A percentile compares a stretch with the other conserved stretches of the same genome.
phyloP scores from a whole-genome alignment of 2,113 vertebrate species.

The Thamnaconus septentrionalis region DNA sequence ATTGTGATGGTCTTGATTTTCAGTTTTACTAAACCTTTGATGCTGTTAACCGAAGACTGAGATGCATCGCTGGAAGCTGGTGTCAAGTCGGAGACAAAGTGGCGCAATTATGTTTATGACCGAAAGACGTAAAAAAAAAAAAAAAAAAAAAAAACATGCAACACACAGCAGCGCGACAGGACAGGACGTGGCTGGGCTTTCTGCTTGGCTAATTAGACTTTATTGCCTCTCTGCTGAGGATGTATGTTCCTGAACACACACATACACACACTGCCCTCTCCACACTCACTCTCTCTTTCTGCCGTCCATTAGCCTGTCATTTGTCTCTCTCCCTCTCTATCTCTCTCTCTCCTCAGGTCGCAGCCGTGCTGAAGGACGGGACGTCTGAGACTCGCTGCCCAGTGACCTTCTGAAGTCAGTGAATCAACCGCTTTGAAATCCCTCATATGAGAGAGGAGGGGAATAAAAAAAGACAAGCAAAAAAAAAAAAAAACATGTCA shows the following conservation, averaged over 20 bases:
- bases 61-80: no score
- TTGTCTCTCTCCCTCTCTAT: slow-evolving; percentile 13
- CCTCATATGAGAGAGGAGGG: no score
- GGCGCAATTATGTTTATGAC: no score
- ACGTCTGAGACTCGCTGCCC: slow-evolving; percentile 16
- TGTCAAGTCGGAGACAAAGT: no score
- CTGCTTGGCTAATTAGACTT: slow-evolving; percentile 61
- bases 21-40: no score
- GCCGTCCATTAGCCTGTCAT: background rate
- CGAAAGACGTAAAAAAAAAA: no score
- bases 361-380: slow-evolving; percentile 32
- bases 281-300: slow-evolving; percentile 17
- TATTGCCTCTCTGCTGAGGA: slow-evolving; percentile 46
- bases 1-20: no score
- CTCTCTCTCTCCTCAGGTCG: slow-evolving; percentile 54
- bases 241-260: slow-evolving; percentile 57
- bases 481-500: no score
- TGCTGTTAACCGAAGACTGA: no score
- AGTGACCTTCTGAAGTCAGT: slow-evolving; percentile 15
- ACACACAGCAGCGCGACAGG: slow-evolving; percentile 44
- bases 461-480: no score
- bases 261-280: slow-evolving; percentile 39
- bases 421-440: slow-evolving; percentile 8
- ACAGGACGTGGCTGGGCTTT: slow-evolving; percentile 46
- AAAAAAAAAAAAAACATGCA: background rate